A percentile compares a stretch with the other conserved stretches of the same genome.
Conservation (phyloP, 2,113 vertebrate genomes). For the Fulica atra region DNA sequence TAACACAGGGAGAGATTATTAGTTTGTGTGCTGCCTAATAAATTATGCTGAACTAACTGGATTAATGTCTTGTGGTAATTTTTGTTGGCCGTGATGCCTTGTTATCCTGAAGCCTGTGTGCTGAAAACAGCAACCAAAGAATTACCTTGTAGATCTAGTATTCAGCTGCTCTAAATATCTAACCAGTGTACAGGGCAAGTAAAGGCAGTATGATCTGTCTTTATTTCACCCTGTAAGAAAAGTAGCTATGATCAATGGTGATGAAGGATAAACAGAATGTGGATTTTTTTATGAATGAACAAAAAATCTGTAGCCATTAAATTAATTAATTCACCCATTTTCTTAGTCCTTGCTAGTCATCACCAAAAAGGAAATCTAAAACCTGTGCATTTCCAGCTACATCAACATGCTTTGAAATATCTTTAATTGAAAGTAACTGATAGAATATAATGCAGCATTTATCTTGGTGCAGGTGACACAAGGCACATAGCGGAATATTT, state of each 20-base stretch:
- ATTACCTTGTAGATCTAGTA: not conserved
- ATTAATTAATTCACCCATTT: not conserved
- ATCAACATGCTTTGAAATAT: not conserved
- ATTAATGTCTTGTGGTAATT: not conserved
- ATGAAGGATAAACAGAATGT: not conserved
- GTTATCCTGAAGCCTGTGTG: not conserved
- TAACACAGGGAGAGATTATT: not conserved
- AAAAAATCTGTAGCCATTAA: not conserved
- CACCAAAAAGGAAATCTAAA: slow-evolving; percentile 9
- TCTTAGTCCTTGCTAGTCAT: not conserved
- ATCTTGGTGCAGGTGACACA: slow-evolving; percentile 54
- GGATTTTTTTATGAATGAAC: not conserved
- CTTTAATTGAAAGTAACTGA: slow-evolving; percentile 61
- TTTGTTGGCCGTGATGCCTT: not conserved
- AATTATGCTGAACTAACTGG: not conserved
- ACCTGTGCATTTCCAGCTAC: not conserved
- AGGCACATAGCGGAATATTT: slow-evolving; percentile 26
- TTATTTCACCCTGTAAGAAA: not conserved
- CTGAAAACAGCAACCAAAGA: not conserved
- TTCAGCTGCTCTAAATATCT: not conserved
- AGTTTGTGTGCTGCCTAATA: not conserved
- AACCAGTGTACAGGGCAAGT: not conserved
- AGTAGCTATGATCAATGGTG: not conserved
- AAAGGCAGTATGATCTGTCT: not conserved
- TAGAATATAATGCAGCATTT: slow-evolving; percentile 54